These are phyloP conservation scores for Chrysopilus asiliformis DNA, from an alignment of 2,888 invertebrate genomes.

Conservation along the genomic window DNA sequence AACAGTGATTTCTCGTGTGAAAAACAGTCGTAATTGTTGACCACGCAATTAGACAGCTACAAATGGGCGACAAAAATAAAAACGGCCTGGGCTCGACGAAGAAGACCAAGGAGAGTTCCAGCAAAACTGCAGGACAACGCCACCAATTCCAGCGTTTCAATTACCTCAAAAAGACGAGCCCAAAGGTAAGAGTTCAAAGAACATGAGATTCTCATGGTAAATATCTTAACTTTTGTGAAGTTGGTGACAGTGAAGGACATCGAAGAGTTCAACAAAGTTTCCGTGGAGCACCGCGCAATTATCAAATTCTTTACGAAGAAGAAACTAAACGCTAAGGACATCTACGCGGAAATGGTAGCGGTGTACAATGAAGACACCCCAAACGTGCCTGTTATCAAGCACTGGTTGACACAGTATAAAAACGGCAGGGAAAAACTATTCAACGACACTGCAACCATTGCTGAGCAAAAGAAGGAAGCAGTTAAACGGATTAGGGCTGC, in stretches of 20 bases:
- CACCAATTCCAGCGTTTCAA: neutral
- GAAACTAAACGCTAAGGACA: too few relatives aligned
- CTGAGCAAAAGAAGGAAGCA: too few relatives aligned
- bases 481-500: too few relatives aligned
- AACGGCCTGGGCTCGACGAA: too few relatives aligned
- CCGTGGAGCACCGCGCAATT: conserved; percentile 8
- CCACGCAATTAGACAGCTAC: neutral
- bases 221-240: neutral
- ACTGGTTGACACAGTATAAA: too few relatives aligned
- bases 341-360: too few relatives aligned
- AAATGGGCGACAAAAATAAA: neutral
- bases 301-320: conserved; percentile 10
- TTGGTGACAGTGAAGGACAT: conserved; percentile 1
- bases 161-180: neutral
- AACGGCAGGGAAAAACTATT: too few relatives aligned
- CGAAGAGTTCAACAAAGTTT: conserved; percentile 6
- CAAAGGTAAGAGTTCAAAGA: neutral
- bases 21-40: neutral
- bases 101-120: neutral
- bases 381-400: too few relatives aligned
- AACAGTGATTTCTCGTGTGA: too few relatives aligned
- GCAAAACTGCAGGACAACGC: neutral
- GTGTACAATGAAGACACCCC: too few relatives aligned
- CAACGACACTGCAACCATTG: too few relatives aligned
- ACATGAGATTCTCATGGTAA: too few relatives aligned